Conservation (phyloP, 2,113 vertebrate species). For the Nothoprocta pentlandii region DNA sequence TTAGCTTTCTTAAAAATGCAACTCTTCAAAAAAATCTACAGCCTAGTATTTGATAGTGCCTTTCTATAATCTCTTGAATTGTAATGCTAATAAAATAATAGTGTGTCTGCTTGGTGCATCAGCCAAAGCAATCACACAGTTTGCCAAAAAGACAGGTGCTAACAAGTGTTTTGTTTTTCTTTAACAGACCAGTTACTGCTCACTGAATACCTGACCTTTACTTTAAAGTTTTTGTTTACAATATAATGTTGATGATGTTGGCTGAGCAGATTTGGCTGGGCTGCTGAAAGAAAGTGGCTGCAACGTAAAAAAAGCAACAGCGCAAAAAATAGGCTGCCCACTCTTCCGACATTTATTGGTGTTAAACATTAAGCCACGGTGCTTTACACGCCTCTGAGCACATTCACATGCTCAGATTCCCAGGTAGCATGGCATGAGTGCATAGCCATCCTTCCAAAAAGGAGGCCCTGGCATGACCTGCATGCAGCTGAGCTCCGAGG, state of each 20-base stretch:
- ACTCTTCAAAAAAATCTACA: background rate
- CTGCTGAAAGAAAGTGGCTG: background rate
- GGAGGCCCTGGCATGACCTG: background rate
- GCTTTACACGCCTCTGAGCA: background rate
- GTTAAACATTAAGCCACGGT: background rate
- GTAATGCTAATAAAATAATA: conserved; percentile 11
- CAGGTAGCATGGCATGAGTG: background rate
- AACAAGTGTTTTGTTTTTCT: conserved; percentile 41
- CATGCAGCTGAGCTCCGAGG: background rate
- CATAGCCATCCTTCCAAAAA: background rate
- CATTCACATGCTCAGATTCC: background rate
- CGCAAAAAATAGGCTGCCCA: background rate
- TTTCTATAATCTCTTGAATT: conserved; percentile 26
- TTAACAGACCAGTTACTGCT: background rate
- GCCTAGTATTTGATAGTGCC: background rate
- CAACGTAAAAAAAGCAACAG: background rate
- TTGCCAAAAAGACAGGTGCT: conserved; percentile 31
- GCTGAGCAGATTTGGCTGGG: background rate
- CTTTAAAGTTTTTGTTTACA: conserved; percentile 11
- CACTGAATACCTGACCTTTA: conserved; percentile 27
- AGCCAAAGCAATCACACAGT: conserved; percentile 30
- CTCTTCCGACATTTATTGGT: background rate
- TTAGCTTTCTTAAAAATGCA: background rate
- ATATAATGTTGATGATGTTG: background rate
- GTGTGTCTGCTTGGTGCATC: background rate